A percentile compares a stretch with the other conserved stretches of the same genome.
These are phyloP conservation scores for Siderastrea radians DNA, from an alignment of 92 coral and sea anemone species.

Conservation along the genomic window DNA sequence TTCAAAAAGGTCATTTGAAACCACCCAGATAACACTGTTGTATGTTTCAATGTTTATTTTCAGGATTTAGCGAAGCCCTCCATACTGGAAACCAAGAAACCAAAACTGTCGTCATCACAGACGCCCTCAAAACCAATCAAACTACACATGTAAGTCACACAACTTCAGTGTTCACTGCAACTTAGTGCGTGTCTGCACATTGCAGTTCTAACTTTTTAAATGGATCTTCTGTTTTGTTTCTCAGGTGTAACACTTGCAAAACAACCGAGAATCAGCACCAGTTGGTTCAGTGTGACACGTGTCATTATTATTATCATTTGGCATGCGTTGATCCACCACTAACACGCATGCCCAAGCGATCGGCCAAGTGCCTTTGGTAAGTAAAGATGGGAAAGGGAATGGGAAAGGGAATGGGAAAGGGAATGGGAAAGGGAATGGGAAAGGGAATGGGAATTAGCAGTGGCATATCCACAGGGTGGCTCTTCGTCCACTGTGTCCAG, in stretches of 20 bases:
- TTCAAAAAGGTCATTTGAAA: background rate
- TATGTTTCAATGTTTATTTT: background rate
- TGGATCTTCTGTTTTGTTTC: background rate
- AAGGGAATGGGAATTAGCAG: too few species aligned
- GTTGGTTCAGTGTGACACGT: constrained; percentile 98
- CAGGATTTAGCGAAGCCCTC: constrained; percentile 86
- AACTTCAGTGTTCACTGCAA: background rate
- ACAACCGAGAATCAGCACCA: constrained; percentile 94
- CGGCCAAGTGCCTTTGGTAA: constrained; percentile 93
- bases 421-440: too few species aligned
- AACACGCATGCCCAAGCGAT: constrained; percentile 98
- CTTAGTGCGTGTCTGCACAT: background rate
- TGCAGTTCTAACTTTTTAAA: background rate
- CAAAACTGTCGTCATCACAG: constrained; percentile 75
- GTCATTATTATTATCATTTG: constrained; percentile 92
- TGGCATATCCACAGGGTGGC: too few species aligned
- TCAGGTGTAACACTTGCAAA: constrained; percentile 94
- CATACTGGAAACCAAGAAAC: constrained; percentile 77
- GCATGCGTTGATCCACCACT: constrained; percentile 99
- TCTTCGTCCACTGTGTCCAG: too few species aligned
- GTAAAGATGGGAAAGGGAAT: background rate
- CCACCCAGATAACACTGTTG: background rate
- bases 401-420: too few species aligned
- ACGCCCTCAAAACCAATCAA: constrained; percentile 74
- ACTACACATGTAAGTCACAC: constrained; percentile 85